Evolutionary conservation across 2,113 vertebrate genomes (phyloP), one percentile per base, ranked within the genome.

Genomic region (Grallaria varia): DNA sequence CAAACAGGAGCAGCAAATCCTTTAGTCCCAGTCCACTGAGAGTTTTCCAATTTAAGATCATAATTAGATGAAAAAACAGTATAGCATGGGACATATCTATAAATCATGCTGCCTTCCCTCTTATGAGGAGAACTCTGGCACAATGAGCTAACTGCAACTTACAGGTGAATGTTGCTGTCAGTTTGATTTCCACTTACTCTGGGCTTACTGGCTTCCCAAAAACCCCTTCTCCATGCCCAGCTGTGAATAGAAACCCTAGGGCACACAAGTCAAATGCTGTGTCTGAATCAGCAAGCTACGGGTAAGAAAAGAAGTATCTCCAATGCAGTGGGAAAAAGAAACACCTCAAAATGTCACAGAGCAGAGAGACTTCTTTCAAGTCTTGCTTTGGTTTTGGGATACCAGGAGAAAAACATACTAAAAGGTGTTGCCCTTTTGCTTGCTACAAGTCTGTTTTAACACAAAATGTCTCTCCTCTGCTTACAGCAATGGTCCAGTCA

Each of bases 321-420:
- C 23, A 52, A 28, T 17, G 67, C 4, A 8, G 42, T 23, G 6
- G 3, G 9, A 4, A 0, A 5, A 12, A 14, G 23, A 31, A 40
- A 49, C 12, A 35, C 52, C 25, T 53, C 17, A 44, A 59, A 50
- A n/a, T 45, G 22, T 71, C 56, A 49, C 10, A 84, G 33, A 71
- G 44, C 33, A 55, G 27, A 47, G 19, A 79, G 24, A 56, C 25
- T 75, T 84, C 53, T 47, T 69, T 19, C 31, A 74, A 74, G 18
- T 3, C 1, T 18, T 56, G 30, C 27, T 75, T 74, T 71, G 16
- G 6, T 47, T 84, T 67, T 22, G 24, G n/a, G 37, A 52, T 72
- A 58, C 14, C 1, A 6, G 33, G 14, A 17, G 23, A 53, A 44
- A 39, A 77, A 37, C 8, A 13, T 49, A 50, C 16, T 14, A 28